Evolutionary conservation across 2,888 invertebrate species (phyloP), one percentile per base, ranked within the genome.

Genomic region (Aphidius colemani): DNA sequence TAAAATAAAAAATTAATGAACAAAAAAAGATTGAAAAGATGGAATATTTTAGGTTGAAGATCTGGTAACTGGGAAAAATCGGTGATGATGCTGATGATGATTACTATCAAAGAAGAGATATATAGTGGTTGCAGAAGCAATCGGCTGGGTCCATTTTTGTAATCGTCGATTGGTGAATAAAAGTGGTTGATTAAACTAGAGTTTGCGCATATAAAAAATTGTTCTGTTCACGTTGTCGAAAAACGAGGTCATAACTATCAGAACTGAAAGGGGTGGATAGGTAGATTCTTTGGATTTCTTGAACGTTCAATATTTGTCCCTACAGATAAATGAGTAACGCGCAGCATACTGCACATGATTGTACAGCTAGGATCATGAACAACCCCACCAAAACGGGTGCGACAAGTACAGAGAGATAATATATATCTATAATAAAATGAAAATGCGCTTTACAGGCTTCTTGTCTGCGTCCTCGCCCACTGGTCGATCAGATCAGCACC

Each of bases 271-370:
- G 45, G 30, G 46, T 30, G 46, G 30, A 18, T 7, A 7, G 48
- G 48, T 13, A 6, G 5, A 30, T 30, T 30, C 30, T 30, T 30
- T 30, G 30, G 30, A 30, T 30, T 74, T 75, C 72, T 18, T 46
- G 78, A 79, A 78, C 81, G 81, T 77, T 81, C 81, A 81, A 81
- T 81, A 81, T 81, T 79, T 80, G 80, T 79, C 81, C 81, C 81
- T 75, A 57, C 72, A 75, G 73, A 13, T 39, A 51, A 44, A 30
- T 50, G 49, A 62, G 67, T 72, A 68, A 74, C 67, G 70, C 69
- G 65, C 59, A 57, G 48, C 51, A 49, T 51, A 43, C 62, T 62
- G 61, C 64, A 56, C 56, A 61, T 63, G 61, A 46, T 40, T 45
- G 18, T 57, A 43, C 45, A 4, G 5, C 53, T 18, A 30, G 13